Evolutionary conservation across 2,888 invertebrate genomes (phyloP), one percentile per base, ranked within the genome.

Genomic region (Galeruca laticollis): DNA sequence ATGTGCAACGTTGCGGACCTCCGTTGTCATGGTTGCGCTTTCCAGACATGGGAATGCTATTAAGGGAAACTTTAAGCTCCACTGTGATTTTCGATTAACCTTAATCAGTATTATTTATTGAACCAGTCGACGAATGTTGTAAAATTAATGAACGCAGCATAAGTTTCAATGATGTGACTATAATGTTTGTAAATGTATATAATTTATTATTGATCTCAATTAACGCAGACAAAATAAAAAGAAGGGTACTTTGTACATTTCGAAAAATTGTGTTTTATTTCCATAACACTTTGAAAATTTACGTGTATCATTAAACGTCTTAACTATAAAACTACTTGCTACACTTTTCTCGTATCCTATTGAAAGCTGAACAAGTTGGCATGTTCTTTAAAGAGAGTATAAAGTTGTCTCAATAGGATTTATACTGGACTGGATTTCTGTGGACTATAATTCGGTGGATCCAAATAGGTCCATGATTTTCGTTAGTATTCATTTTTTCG

Each of bases 21-120:
- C 72, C 76, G 78, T 60, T 86, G 86, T 75, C 82, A 84, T 70
- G 86, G 86, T 31, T 86, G 86, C 72, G 83, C 81, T 37, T 75
- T 82, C 15, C 74, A 73, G 52, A 82, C 80, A 43, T 75, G 83
- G 76, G 75, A 81, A 51, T 84, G 84, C 73, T 75, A 64, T 60
- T 63, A 74, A 59, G 68, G 56, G 18, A 33, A 62, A 13, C 51
- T 18, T 49, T 54, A 60, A 70, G 52, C 63, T 69, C 63, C 47
- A 69, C 68, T 71, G 66, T 76, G 76, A 76, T 76, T 47, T 71
- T 76, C 75, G 70, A 70, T 47, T 63, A 60, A 65, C 73, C 70
- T 69, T 60, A 69, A 75, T 73, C 78, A 79, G 78, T 79, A 79
- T 79, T 78, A 79, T 43, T 67, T 63, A 40, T 61, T 62, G 66